Evolutionary conservation across 1,140 invertebrate genomes (phyloP), one percentile per base, ranked within the genome.

Genomic region (Drosophila takahashii): DNA sequence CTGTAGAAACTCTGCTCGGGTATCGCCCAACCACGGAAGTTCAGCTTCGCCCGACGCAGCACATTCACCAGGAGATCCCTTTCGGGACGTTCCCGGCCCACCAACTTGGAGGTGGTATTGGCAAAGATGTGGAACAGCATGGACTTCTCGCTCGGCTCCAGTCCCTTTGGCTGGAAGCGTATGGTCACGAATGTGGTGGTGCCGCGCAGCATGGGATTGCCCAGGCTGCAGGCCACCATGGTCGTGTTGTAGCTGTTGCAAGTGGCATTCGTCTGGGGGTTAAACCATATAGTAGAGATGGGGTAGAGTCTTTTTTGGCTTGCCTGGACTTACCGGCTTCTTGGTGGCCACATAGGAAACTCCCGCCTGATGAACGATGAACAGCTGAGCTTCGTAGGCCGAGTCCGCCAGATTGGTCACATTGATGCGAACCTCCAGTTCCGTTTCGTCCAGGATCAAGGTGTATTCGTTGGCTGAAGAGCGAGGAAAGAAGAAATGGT

Each of bases 311-410:
- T 18, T 42, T 18, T 15, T 8, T 7, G 15, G 16, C 0, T 44
- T n/a, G 9, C n/a, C 4, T 29, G 5, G 0, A 71, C 90, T 80
- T 52, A 92, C 91, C 51, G 87, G 93, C 69, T 94, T 94, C 26
- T 93, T 93, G 42, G 93, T 94, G 18, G 95, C 95, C 80, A 97
- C 96, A 81, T 97, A 98, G 81, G 95, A 95, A 7, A 99, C 93
- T 54, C 94, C 95, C 37, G 94, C 92, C 18, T 97, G 96, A 92
- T 98, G 96, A 22, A 93, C 92, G 2, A 99, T 94, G 89, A 96
- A 97, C 1, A 99, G 90, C 78, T 96, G 95, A 0, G 97, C 95
- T 91, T 98, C 97, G 89, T 99, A 99, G 0, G 98, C 98, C 0
- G 98, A 96, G 91, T 99, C 98, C 3, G 95, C 95, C 18, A 93